phyloP scores from a whole-genome alignment of 1,140 invertebrate species.

The Paraescarpia echinospica region DNA sequence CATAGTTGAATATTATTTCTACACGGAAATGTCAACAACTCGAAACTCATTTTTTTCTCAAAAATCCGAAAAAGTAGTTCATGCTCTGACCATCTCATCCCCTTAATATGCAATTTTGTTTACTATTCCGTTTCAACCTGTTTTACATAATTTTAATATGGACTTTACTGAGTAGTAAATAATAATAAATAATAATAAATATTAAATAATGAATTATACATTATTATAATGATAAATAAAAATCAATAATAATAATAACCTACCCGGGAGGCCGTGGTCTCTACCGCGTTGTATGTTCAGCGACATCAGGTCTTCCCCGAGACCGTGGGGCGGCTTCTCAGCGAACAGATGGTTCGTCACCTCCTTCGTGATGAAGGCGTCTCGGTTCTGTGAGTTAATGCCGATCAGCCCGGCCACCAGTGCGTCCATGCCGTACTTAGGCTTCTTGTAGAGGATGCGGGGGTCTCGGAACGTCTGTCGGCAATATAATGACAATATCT shows the following conservation, averaged over 20 bases:
- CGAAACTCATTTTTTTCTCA: too few species aligned
- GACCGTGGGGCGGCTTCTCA: conserved; percentile 17
- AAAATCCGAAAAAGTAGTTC: too few species aligned
- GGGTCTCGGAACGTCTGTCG: conserved; percentile 20
- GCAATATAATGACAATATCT: too few species aligned
- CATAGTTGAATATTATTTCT: too few species aligned
- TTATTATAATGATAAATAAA: too few species aligned
- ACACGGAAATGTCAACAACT: too few species aligned
- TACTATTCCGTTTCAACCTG: too few species aligned
- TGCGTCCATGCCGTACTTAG: conserved; percentile 18
- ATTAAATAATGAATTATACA: neutral
- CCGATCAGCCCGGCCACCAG: conserved; percentile 22
- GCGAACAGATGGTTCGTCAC: conserved; percentile 23
- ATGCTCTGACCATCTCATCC: too few species aligned
- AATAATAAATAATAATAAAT: too few species aligned
- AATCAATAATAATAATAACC: neutral
- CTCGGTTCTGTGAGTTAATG: neutral
- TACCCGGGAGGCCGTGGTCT: conserved; percentile 27
- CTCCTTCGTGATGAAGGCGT: conserved; percentile 23
- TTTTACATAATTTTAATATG: too few species aligned
- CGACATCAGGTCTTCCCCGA: conserved; percentile 28
- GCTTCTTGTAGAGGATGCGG: conserved; percentile 3
- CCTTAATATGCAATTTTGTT: too few species aligned
- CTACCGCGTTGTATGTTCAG: conserved; percentile 26
- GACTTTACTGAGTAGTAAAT: too few species aligned